phyloP scores from a whole-genome alignment of 2,113 vertebrate species.

The Rhadina sibilatrix region DNA sequence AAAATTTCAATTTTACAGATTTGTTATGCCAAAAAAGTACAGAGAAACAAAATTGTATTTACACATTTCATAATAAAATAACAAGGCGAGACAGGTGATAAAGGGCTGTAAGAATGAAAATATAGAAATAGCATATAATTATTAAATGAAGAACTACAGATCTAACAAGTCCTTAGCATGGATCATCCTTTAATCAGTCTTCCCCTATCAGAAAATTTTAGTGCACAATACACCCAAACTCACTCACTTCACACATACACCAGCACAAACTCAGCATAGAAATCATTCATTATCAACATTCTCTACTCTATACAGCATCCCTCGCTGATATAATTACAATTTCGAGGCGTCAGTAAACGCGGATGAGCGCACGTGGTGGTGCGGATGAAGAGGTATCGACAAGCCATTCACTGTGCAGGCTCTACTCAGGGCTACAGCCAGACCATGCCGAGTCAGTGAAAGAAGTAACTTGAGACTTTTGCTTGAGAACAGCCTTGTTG shows the following conservation, averaged over 20 bases:
- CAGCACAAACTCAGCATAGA: slow-evolving; percentile 76
- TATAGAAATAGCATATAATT: slow-evolving; percentile 84
- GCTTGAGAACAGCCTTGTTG: slow-evolving; percentile 66
- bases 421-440: slow-evolving; percentile 73
- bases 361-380: slow-evolving; percentile 63
- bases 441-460: slow-evolving; percentile 74
- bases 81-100: slow-evolving; percentile 79
- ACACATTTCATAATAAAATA: slow-evolving; percentile 95
- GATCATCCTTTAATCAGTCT: slow-evolving; percentile 78
- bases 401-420: slow-evolving; percentile 78
- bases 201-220: slow-evolving; percentile 86
- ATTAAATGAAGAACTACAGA: slow-evolving; percentile 87
- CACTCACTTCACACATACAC: slow-evolving; percentile 90
- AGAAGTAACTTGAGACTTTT: slow-evolving; percentile 65
- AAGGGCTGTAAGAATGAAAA: slow-evolving; percentile 78
- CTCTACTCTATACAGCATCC: slow-evolving; percentile 87
- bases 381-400: slow-evolving; percentile 78
- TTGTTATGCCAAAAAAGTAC: slow-evolving; percentile 85
- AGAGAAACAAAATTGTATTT: slow-evolving; percentile 90
- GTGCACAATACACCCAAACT: slow-evolving; percentile 85
- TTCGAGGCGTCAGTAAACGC: slow-evolving; percentile 67
- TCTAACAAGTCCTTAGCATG: slow-evolving; percentile 87
- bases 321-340: slow-evolving; percentile 73
- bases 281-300: slow-evolving; percentile 75
- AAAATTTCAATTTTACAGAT: slow-evolving; percentile 97